Evolutionary conservation across 1,140 invertebrate genomes (phyloP).

Genomic region (Drosophila neocordata): DNA sequence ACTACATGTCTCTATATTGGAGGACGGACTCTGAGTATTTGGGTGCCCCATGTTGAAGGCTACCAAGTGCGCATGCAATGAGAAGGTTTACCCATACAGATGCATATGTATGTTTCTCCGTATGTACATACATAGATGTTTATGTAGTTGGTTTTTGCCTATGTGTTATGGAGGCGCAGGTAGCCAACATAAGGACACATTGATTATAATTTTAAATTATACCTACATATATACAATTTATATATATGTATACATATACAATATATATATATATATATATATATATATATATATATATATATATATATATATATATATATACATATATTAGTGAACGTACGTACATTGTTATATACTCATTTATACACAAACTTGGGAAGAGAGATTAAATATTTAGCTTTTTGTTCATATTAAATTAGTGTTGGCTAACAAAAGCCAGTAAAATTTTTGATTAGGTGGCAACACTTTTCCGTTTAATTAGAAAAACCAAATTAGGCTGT

Average conservation of each 20-base stretch:
- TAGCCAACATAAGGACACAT: slow-evolving; percentile 52
- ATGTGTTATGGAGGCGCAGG: not conserved
- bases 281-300: too few species aligned
- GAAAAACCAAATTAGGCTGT: slow-evolving; percentile 36
- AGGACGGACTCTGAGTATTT: slow-evolving; percentile 28
- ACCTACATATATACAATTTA: slow-evolving; percentile 36
- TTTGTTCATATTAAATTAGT: slow-evolving; percentile 67
- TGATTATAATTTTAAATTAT: slow-evolving; percentile 82
- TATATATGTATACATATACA: slow-evolving; percentile 17
- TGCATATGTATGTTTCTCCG: slow-evolving; percentile 52
- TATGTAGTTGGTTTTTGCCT: slow-evolving; percentile 11
- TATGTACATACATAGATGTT: slow-evolving; percentile 21
- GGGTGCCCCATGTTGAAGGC: slow-evolving; percentile 66
- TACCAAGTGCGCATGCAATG: slow-evolving; percentile 79
- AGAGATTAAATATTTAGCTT: slow-evolving; percentile 70
- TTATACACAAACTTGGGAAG: slow-evolving; percentile 35
- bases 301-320: too few species aligned
- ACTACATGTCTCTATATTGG: slow-evolving; percentile 60
- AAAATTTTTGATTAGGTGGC: slow-evolving; percentile 37
- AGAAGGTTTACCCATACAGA: slow-evolving; percentile 55
- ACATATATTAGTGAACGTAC: slow-evolving; percentile 12
- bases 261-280: not conserved
- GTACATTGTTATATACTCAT: not conserved
- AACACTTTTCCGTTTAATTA: slow-evolving; percentile 33
- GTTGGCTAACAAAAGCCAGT: slow-evolving; percentile 48